These are phyloP conservation scores for Channa maculata DNA, from an alignment of 2,113 vertebrate genomes.

Conservation along the genomic window DNA sequence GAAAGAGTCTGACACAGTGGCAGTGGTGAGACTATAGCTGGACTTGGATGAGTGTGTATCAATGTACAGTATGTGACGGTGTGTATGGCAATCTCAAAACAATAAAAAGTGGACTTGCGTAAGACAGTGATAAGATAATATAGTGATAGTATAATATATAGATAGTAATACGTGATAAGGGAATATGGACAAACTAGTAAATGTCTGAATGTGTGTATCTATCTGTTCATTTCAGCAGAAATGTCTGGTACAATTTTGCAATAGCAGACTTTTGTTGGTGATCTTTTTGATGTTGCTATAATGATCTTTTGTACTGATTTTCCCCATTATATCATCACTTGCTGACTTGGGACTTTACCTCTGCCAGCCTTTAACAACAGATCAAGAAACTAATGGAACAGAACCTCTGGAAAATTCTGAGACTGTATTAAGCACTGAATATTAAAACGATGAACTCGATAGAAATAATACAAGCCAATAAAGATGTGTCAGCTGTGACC, in stretches of 20 bases:
- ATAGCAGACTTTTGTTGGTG: constrained; percentile 14
- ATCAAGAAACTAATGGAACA: constrained; percentile 35
- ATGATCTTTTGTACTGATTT: constrained; percentile 43
- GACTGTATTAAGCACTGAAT: constrained; percentile 17
- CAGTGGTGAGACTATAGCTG: constrained; percentile 17
- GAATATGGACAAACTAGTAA: not conserved
- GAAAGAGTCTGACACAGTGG: constrained; percentile 44
- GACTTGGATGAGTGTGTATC: not conserved
- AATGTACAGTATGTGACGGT: not conserved
- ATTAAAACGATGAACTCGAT: constrained; percentile 25
- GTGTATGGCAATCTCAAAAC: constrained; percentile 12
- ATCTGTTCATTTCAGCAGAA: not conserved
- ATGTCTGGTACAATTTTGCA: constrained; percentile 24
- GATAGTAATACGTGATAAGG: no score
- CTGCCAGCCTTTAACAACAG: constrained; percentile 19
- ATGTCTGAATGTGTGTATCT: constrained; percentile 11
- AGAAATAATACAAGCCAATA: constrained; percentile 8
- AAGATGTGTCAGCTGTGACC: constrained; percentile 53
- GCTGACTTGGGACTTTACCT: constrained; percentile 12
- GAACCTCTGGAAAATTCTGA: constrained; percentile 36
- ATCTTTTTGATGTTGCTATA: constrained; percentile 39
- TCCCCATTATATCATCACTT: constrained; percentile 56
- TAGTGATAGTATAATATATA: no score
- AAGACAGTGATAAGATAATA: not conserved
- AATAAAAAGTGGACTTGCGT: not conserved